Base-by-base conservation (phyloP, 2,113 vertebrate species). In the Sander lucioperca region DNA sequence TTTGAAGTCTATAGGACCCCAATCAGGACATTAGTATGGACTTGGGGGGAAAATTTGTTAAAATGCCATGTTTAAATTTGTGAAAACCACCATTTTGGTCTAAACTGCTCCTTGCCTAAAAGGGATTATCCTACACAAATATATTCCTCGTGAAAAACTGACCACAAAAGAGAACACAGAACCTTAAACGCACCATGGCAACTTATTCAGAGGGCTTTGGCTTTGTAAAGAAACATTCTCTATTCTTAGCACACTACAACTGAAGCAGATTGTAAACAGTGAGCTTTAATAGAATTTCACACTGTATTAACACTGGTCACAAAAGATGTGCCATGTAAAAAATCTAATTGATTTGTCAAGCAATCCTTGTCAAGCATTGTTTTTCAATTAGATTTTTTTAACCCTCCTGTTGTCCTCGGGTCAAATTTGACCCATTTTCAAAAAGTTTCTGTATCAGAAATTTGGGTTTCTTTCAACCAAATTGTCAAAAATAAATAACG, bases 271-370 rank as follows among this genome's bases (percentile, higher is more conserved):
- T 27, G 45, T 15, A 67, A 67, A 36, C 67, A n/a, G 18, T 30
- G 47, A 5, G 23, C 53, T 53, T 53, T 14, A 69, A 69, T 36
- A 33, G 48, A 36, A 69, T 53, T n/a, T 36, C 19, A 53, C 51
- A 43, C 68, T 56, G 61, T 33, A 21, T 68, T 33, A 68, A 68
- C 47, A 67, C 48, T 30, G 27, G 21, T 56, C 18, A 48, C 56
- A 30, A 71, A 16, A 70, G 51, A 39, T 56, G 50, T 39, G 27
- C 27, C 25, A n/a, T n/a, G n/a, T n/a, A n/a, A n/a, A n/a, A n/a
- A n/a, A n/a, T n/a, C n/a, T n/a, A n/a, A n/a, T n/a, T n/a, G n/a
- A n/a, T n/a, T n/a, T n/a, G n/a, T n/a, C n/a, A n/a, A n/a, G n/a
- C n/a, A n/a, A n/a, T n/a, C n/a, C n/a, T n/a, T n/a, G n/a, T n/a